Conservation (phyloP, 2,888 invertebrate genomes). For the Sarcophaga variegata region DNA sequence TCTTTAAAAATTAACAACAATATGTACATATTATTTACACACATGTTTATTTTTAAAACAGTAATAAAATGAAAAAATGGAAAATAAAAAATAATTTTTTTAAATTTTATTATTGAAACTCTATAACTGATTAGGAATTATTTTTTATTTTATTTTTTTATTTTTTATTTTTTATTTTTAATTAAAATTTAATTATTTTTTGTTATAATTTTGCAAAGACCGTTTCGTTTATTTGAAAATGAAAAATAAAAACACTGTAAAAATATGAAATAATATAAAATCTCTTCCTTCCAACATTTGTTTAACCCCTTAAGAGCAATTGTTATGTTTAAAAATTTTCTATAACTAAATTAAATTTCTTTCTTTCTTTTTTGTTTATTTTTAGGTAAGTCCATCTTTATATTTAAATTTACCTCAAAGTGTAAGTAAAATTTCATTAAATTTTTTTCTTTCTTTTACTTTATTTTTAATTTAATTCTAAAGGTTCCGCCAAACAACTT, state of each 20-base stretch:
- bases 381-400: slow-evolving; percentile 63
- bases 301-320: slow-evolving; percentile 31
- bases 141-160: neutral
- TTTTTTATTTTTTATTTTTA: neutral
- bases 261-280: slow-evolving; percentile 14
- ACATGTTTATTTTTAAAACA: slow-evolving; percentile 24
- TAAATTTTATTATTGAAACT: slow-evolving; percentile 12
- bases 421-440: slow-evolving; percentile 35
- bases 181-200: no score
- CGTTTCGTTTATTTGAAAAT: slow-evolving; percentile 25
- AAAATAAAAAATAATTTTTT: neutral
- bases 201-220: neutral
- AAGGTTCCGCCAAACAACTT: no score
- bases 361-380: slow-evolving; percentile 33
- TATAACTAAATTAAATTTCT: neutral
- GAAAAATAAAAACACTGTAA: slow-evolving; percentile 12
- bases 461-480: no score
- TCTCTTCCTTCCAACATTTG: neutral
- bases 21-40: neutral
- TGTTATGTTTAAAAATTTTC: neutral
- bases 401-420: slow-evolving; percentile 27
- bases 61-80: no score
- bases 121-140: slow-evolving; percentile 50
- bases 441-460: neutral
- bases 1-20: slow-evolving; percentile 16